Evolutionary conservation across 2,888 invertebrate genomes (phyloP), one percentile per base, ranked within the genome.

Genomic region (Lordiphosa fenestrarum): DNA sequence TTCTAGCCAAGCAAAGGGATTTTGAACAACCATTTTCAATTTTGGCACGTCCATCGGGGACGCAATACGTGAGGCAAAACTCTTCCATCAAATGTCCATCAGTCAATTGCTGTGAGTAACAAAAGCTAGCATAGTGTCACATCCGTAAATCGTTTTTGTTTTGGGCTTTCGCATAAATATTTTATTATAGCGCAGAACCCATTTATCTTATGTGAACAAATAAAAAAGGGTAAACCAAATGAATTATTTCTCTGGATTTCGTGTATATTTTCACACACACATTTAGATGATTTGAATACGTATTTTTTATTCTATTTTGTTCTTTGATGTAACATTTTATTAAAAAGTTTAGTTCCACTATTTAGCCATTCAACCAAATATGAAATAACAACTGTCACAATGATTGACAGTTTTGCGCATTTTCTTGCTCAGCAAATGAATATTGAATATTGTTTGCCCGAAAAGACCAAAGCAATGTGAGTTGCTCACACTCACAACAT

Each of bases 21-120:
- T 44, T 33, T 42, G 12, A 15, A 21, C 15, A 42, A 41, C 41
- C 50, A 37, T 41, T 62, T 65, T 62, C 44, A 50, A 46, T 65
- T 49, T 46, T 33, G 39, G 44, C 65, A 56, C 62, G 65, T 64
- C 56, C 65, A 49, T 44, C 9, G 63, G 33, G 60, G 46, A n/a
- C 47, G 62, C 40, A 49, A 56, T 15, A 56, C 62, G 62, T 62
- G 62, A 62, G 65, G 66, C 49, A 44, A 46, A 46, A 44, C 39
- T 65, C 46, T 56, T 65, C 65, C 56, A 62, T 65, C 65, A 62
- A 62, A 62, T 50, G 56, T 65, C 65, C 56, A 62, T 62, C 62
- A 64, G 49, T 62, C 44, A 65, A 56, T 65, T 49, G 65, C 36
- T 56, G 30, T 9, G 30, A 56, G 56, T 12, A 50, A 39, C 44